phyloP scores from a whole-genome alignment of 1,140 invertebrate species.

The Bombus impatiens region DNA sequence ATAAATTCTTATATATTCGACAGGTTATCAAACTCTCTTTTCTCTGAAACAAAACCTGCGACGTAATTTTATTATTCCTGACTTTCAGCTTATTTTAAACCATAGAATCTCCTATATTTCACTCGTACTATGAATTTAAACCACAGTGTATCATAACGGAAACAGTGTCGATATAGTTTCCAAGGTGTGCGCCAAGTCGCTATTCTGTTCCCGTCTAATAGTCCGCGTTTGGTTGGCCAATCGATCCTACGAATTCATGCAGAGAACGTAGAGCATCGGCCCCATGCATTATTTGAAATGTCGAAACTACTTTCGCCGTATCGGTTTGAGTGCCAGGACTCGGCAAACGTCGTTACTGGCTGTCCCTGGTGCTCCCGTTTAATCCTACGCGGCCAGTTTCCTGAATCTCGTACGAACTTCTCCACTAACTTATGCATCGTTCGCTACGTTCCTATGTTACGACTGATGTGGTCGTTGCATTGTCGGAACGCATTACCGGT shows the following conservation, averaged over 20 bases:
- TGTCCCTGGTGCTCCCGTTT: conserved; percentile 10
- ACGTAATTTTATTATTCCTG: no score
- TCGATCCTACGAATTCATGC: conserved; percentile 17
- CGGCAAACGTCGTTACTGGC: background rate
- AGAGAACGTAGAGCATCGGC: conserved; percentile 19
- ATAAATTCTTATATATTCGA: no score
- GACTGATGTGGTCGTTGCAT: conserved; percentile 1
- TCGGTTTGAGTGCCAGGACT: no score
- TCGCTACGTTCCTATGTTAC: conserved; percentile 4
- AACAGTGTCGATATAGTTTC: background rate
- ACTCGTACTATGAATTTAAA: background rate
- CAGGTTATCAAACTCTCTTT: no score
- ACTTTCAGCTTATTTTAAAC: background rate
- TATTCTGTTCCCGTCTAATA: background rate
- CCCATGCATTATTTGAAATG: conserved; percentile 59
- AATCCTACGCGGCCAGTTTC: background rate
- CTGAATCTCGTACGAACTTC: conserved; percentile 31
- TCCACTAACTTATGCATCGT: conserved; percentile 36
- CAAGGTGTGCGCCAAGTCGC: background rate
- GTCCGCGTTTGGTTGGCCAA: background rate
- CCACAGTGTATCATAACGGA: background rate
- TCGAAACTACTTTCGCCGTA: conserved; percentile 50
- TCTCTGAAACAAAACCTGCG: no score
- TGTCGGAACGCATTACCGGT: conserved; percentile 28
- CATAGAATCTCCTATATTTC: background rate